These are phyloP conservation scores for Melitaea athalia DNA, from an alignment of 2,888 invertebrate species.

Conservation along the genomic window DNA sequence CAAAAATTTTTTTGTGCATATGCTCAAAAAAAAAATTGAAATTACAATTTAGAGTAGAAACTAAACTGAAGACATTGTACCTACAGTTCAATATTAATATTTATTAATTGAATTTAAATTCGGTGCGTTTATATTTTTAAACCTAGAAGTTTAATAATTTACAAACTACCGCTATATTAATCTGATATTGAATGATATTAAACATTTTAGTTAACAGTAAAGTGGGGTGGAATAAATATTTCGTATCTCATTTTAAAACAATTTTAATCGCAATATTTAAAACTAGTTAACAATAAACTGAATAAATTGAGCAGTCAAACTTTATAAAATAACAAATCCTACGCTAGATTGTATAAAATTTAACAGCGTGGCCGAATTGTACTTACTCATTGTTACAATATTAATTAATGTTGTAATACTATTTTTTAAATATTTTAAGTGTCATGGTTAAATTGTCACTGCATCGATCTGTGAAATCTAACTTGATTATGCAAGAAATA, in stretches of 20 bases:
- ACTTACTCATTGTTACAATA: constrained; percentile 13
- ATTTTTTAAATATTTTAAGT: constrained; percentile 16
- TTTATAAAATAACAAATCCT: constrained; percentile 30
- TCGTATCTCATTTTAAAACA: constrained; percentile 45
- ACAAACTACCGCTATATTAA: too few relatives aligned
- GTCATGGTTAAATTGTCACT: constrained; percentile 26
- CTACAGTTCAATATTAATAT: too few relatives aligned
- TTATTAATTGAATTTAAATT: too few relatives aligned
- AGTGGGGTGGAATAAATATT: constrained; percentile 1
- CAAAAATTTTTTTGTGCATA: too few relatives aligned
- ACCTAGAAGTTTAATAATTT: too few relatives aligned
- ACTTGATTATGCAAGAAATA: constrained; percentile 68
- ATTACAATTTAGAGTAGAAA: too few relatives aligned
- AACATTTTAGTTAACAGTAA: too few relatives aligned
- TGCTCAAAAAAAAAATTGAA: too few relatives aligned
- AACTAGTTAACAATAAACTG: constrained; percentile 77
- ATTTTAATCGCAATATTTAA: constrained; percentile 60
- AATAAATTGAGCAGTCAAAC: constrained; percentile 28
- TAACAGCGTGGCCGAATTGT: constrained; percentile 16
- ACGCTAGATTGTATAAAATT: constrained; percentile 24
- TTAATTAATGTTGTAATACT: constrained; percentile 16
- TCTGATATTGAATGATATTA: too few relatives aligned
- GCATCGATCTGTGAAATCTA: constrained; percentile 64
- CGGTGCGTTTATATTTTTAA: too few relatives aligned
- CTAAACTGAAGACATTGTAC: too few relatives aligned